A percentile compares a stretch with the other conserved stretches of the same genome.
These are phyloP conservation scores for Serranus cabrilla DNA, from an alignment of 2,797 vertebrate genomes.

Conservation along the genomic window DNA sequence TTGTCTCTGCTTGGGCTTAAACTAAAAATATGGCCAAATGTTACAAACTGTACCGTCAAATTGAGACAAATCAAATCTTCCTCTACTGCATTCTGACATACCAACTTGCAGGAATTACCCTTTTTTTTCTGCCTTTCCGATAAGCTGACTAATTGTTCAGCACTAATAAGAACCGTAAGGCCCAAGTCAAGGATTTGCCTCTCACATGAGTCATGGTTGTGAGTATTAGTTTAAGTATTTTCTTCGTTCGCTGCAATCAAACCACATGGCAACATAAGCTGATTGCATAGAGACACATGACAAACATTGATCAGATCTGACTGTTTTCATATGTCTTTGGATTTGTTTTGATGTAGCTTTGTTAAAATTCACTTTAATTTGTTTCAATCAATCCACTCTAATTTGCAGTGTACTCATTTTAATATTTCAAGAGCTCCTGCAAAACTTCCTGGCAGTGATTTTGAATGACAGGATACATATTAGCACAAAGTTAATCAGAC, in stretches of 20 bases:
- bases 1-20: background rate
- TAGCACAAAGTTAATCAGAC: conserved; percentile 2
- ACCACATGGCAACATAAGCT: background rate
- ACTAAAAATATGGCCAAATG: too few species aligned
- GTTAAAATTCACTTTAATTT: background rate
- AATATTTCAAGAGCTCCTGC: conserved; percentile 1
- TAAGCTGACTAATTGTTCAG: background rate
- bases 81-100: background rate
- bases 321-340: background rate
- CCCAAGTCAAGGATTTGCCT: background rate
- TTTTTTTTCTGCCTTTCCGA: background rate
- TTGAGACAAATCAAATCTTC: background rate
- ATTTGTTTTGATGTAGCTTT: background rate
- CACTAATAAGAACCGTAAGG: background rate
- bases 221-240: background rate
- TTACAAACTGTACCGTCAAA: too few species aligned
- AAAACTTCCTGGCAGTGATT: background rate
- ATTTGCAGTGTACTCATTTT: background rate
- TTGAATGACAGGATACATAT: conserved; percentile 10
- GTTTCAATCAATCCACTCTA: background rate
- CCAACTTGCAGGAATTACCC: background rate
- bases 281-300: background rate
- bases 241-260: background rate
- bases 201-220: background rate
- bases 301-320: background rate